phyloP scores from a whole-genome alignment of 2,888 invertebrate genomes.

The Xanthia togata region DNA sequence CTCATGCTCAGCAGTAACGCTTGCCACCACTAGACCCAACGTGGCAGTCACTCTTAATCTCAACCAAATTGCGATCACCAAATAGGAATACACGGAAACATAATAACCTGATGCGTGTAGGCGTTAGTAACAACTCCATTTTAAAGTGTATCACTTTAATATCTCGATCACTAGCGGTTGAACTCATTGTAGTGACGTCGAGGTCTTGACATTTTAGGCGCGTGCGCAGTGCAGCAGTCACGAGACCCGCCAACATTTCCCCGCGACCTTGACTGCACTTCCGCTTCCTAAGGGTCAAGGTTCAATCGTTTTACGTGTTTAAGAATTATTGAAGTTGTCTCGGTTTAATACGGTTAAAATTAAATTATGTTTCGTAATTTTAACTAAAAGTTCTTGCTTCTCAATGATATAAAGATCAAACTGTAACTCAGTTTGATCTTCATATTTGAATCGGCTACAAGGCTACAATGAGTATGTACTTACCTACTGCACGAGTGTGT shows the following conservation, averaged over 20 bases:
- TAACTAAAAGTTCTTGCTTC: background rate
- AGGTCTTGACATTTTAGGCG: slow-evolving; percentile 83
- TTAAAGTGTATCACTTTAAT: slow-evolving; percentile 38
- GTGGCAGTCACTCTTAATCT: background rate
- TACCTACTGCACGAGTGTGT: too few relatives aligned
- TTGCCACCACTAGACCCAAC: too few relatives aligned
- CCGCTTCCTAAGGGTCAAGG: slow-evolving; percentile 83
- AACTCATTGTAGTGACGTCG: slow-evolving; percentile 68
- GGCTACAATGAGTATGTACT: too few relatives aligned
- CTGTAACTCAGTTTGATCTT: background rate
- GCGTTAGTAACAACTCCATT: slow-evolving; percentile 10
- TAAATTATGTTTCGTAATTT: slow-evolving; percentile 2
- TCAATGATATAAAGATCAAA: background rate
- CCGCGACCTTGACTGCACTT: slow-evolving; percentile 78
- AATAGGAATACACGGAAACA: slow-evolving; percentile 27
- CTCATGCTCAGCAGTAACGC: too few relatives aligned
- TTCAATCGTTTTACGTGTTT: slow-evolving; percentile 47
- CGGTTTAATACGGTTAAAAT: slow-evolving; percentile 11
- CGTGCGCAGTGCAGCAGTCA: slow-evolving; percentile 73
- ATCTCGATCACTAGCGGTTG: slow-evolving; percentile 65
- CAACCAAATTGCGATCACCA: slow-evolving; percentile 5
- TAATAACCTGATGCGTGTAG: slow-evolving; percentile 10
- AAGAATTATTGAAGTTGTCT: slow-evolving; percentile 8
- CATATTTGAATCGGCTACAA: too few relatives aligned
- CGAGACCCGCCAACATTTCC: slow-evolving; percentile 79